A percentile compares a stretch with the other conserved stretches of the same genome.
Evolutionary conservation across 2,888 invertebrate genomes (phyloP).

Genomic region (Hyalella azteca): DNA sequence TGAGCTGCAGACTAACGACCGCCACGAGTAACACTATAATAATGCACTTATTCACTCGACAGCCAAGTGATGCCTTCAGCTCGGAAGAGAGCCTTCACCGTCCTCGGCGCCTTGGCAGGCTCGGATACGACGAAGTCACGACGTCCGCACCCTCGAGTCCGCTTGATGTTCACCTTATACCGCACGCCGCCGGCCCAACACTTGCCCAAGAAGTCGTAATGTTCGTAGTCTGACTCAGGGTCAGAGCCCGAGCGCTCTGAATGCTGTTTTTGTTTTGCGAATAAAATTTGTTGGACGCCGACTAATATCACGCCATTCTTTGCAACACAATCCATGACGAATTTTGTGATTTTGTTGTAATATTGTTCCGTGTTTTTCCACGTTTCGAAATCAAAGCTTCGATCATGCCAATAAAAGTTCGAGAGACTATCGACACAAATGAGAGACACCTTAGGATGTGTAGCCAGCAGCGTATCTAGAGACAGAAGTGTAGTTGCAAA

Average conservation of each 20-base stretch:
- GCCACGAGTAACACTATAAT: background rate
- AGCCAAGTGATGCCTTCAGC: background rate
- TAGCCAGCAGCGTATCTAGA: constrained; percentile 40
- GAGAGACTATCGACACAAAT: constrained; percentile 54
- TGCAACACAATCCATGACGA: constrained; percentile 39
- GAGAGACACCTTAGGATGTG: constrained; percentile 43
- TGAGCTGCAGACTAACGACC: too few species aligned
- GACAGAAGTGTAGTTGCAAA: constrained; percentile 47
- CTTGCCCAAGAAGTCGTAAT: constrained; percentile 40
- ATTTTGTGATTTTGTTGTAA: constrained; percentile 46
- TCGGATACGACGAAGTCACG: background rate
- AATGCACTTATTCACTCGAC: background rate
- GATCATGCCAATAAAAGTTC: constrained; percentile 54
- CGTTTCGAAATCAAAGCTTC: constrained; percentile 31
- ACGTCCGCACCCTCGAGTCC: background rate
- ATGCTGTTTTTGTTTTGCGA: constrained; percentile 7
- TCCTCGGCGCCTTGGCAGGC: background rate
- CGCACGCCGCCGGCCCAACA: constrained; percentile 33
- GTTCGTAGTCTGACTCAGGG: background rate
- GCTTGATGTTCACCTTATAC: background rate
- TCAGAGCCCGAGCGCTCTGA: background rate
- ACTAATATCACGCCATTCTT: constrained; percentile 44
- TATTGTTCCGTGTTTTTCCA: constrained; percentile 46
- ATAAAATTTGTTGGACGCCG: constrained; percentile 43
- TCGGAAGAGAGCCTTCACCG: background rate